A percentile compares a stretch with the other conserved stretches of the same genome.
Evolutionary conservation across 2,113 vertebrate species (phyloP).

Genomic region (Pogonocichla stellata): DNA sequence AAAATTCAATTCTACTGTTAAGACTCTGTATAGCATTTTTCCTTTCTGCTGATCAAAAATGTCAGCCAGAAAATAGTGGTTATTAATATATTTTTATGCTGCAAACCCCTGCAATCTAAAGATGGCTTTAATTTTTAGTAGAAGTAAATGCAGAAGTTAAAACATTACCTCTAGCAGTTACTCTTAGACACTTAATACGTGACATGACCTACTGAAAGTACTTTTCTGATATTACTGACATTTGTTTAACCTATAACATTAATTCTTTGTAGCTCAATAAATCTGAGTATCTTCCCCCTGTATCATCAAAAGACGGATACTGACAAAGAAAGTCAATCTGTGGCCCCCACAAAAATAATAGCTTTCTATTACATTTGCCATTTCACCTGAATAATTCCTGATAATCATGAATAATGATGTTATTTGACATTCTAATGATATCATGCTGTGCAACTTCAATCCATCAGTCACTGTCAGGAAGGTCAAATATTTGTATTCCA

Average conservation of each 20-base stretch:
- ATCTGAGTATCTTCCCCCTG: conserved; percentile 59
- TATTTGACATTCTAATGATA: conserved; percentile 83
- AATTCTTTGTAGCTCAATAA: conserved; percentile 70
- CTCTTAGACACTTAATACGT: not conserved
- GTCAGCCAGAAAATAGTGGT: too few species aligned
- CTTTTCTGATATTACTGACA: conserved; percentile 64
- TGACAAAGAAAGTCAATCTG: conserved; percentile 73
- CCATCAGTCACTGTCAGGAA: conserved; percentile 83
- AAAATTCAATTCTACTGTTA: not conserved
- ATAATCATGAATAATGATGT: conserved; percentile 90
- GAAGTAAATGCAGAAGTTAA: not conserved
- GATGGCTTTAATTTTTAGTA: not conserved
- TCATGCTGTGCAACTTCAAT: conserved; percentile 75
- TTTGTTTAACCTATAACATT: conserved; percentile 71
- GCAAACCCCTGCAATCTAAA: not conserved
- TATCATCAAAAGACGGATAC: conserved; percentile 53
- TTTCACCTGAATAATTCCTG: conserved; percentile 82
- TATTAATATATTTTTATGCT: too few species aligned
- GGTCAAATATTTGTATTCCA: conserved; percentile 82
- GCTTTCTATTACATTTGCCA: conserved; percentile 78
- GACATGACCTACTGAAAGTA: conserved; percentile 49
- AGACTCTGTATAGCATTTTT: not conserved
- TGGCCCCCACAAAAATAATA: conserved; percentile 72
- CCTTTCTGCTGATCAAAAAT: not conserved
- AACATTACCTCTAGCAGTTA: not conserved